Percentiles rank a stretch among this genome's conserved stretches.
Conservation (phyloP, 1,140 invertebrate species). For the Drosophila willistoni region DNA sequence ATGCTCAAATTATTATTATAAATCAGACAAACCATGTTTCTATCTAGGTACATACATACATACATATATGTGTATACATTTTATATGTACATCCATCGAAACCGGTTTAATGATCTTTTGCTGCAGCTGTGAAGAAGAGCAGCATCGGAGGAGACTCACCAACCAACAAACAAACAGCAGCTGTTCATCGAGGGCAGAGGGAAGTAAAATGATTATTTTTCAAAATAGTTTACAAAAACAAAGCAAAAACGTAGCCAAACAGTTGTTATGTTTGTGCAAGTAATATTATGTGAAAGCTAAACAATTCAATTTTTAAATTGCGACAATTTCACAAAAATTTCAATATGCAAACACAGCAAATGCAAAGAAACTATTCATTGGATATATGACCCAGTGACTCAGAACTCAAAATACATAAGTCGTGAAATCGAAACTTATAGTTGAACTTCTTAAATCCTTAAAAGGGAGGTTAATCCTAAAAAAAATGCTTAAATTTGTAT, state of each 20-base stretch:
- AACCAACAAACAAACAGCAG: background rate
- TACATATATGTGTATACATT: background rate
- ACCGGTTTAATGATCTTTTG: slow-evolving; percentile 54
- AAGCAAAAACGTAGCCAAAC: background rate
- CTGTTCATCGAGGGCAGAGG: background rate
- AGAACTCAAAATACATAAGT: background rate
- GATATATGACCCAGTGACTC: background rate
- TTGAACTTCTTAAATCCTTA: no score
- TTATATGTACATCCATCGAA: slow-evolving; percentile 27
- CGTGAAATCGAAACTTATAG: no score
- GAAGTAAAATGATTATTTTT: slow-evolving; percentile 4
- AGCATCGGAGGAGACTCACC: slow-evolving; percentile 5
- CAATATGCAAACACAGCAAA: background rate
- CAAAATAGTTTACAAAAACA: slow-evolving; percentile 1
- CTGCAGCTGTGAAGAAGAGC: slow-evolving; percentile 37
- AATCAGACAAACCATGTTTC: slow-evolving; percentile 19
- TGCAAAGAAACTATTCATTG: background rate
- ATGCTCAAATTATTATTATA: slow-evolving; percentile 7
- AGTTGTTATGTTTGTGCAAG: background rate
- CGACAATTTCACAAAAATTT: background rate
- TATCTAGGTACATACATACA: slow-evolving; percentile 2
- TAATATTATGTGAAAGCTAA: slow-evolving; percentile 9
- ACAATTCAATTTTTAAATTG: background rate
- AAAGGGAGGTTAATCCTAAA: no score
- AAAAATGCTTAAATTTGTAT: no score